Evolutionary conservation across 2,113 vertebrate species (phyloP).

Genomic region (Perognathus longimembris): DNA sequence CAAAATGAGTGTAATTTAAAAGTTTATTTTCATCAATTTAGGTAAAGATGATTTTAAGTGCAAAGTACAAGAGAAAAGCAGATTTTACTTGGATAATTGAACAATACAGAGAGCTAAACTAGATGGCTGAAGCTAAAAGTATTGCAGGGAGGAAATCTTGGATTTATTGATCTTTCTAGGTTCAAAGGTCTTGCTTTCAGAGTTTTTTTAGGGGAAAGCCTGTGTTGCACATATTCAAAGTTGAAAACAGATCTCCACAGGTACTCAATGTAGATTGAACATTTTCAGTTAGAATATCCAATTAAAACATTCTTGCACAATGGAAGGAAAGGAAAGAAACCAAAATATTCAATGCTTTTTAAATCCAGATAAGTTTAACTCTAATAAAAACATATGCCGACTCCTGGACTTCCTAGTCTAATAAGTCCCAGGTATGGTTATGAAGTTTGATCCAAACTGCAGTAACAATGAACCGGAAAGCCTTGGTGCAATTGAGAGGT

Average conservation of each 20-base stretch:
- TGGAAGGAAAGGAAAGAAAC: slow-evolving; percentile 48
- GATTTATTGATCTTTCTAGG: neutral
- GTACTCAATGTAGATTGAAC: neutral
- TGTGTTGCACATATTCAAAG: neutral
- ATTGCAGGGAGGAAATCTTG: neutral
- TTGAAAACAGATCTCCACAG: slow-evolving; percentile 32
- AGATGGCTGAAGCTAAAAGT: neutral
- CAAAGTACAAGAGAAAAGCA: neutral
- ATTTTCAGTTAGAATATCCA: slow-evolving; percentile 5
- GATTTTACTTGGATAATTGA: neutral
- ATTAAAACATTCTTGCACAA: slow-evolving; percentile 15
- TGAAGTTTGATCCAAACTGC: neutral
- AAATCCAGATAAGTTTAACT: slow-evolving; percentile 44
- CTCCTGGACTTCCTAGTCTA: slow-evolving; percentile 13
- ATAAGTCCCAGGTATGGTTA: neutral
- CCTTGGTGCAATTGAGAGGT: neutral
- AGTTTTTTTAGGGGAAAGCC: neutral
- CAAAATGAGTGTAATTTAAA: neutral
- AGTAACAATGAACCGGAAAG: neutral
- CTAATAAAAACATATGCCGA: slow-evolving; percentile 51
- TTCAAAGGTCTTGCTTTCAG: neutral
- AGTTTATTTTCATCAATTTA: slow-evolving; percentile 10
- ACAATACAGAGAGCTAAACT: neutral
- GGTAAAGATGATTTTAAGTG: neutral
- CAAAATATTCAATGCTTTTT: slow-evolving; percentile 37